phyloP scores from a whole-genome alignment of 2,797 vertebrate genomes.

The Crocidura indochinensis region DNA sequence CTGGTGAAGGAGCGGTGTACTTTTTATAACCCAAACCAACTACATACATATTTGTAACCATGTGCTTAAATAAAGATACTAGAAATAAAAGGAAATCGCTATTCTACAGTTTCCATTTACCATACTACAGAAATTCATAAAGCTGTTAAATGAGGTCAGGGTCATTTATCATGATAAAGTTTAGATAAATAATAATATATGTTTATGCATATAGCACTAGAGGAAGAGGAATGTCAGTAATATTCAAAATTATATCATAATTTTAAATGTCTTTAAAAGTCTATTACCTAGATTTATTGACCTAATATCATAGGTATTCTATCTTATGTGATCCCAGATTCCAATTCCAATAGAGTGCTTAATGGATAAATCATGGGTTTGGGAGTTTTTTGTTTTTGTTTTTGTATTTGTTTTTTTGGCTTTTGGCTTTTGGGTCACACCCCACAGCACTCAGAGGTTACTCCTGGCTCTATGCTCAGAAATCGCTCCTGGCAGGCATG shows the following conservation, averaged over 20 bases:
- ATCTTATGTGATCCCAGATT: slow-evolving; percentile 11
- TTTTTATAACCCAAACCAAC: too few species aligned
- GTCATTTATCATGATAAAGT: slow-evolving; percentile 50
- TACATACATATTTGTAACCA: too few species aligned
- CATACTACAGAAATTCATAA: slow-evolving; percentile 18
- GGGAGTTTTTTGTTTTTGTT: not conserved
- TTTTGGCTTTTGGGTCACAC: too few species aligned
- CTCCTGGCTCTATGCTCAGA: too few species aligned
- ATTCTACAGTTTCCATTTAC: slow-evolving; percentile 24
- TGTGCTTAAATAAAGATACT: not conserved
- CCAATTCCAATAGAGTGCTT: not conserved
- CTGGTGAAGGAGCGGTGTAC: too few species aligned
- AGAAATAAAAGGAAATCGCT: slow-evolving; percentile 28
- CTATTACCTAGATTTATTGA: slow-evolving; percentile 30
- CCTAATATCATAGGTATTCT: slow-evolving; percentile 28
- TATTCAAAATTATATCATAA: slow-evolving; percentile 39
- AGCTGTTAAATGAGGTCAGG: slow-evolving; percentile 33
- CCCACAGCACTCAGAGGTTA: too few species aligned
- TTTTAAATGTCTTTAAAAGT: not conserved
- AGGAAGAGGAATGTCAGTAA: slow-evolving; percentile 39
- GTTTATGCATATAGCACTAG: slow-evolving; percentile 35
- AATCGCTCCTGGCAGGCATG: too few species aligned
- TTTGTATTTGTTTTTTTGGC: too few species aligned
- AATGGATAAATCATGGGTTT: not conserved
- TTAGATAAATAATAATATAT: slow-evolving; percentile 56